phyloP scores from a whole-genome alignment of 2,888 invertebrate genomes.

The Cheiracanthium punctorium region DNA sequence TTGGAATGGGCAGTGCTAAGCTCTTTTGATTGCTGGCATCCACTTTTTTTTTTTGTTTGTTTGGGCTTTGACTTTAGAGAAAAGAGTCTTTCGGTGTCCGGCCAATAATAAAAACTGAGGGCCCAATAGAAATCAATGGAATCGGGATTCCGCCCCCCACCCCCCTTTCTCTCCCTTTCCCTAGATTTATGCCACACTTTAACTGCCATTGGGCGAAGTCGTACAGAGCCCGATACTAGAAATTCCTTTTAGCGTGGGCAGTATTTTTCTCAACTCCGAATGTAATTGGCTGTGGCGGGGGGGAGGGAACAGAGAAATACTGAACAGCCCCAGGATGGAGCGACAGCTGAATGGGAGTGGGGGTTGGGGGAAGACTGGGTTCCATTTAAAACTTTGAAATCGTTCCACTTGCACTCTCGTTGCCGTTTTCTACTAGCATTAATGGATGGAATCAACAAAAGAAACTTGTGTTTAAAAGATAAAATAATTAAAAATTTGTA shows the following conservation, averaged over 20 bases:
- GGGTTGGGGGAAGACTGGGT: too few species aligned
- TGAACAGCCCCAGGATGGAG: constrained; percentile 33
- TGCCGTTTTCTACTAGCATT: too few species aligned
- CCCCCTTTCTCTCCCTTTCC: not conserved
- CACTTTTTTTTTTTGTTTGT: too few species aligned
- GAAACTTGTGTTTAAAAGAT: too few species aligned
- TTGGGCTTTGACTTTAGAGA: constrained; percentile 70
- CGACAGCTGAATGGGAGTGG: too few species aligned
- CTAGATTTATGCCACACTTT: constrained; percentile 70
- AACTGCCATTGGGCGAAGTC: constrained; percentile 70
- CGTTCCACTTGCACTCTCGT: too few species aligned
- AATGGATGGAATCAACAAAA: too few species aligned
- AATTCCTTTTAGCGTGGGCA: constrained; percentile 69
- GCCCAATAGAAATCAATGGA: constrained; percentile 44
- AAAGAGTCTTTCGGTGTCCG: constrained; percentile 66
- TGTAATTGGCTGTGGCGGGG: constrained; percentile 67
- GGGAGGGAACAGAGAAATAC: constrained; percentile 20
- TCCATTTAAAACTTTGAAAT: too few species aligned
- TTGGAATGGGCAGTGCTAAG: constrained; percentile 66
- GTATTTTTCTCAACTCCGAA: constrained; percentile 70
- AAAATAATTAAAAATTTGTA: too few species aligned
- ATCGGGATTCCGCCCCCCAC: constrained; percentile 42
- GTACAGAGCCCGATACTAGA: constrained; percentile 67
- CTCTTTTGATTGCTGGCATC: constrained; percentile 69
- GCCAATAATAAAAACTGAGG: constrained; percentile 45